Percentiles rank a stretch among this genome's conserved stretches.
These are phyloP conservation scores for Anguilla obscura DNA, from an alignment of 2,797 vertebrate species.

Conservation along the genomic window DNA sequence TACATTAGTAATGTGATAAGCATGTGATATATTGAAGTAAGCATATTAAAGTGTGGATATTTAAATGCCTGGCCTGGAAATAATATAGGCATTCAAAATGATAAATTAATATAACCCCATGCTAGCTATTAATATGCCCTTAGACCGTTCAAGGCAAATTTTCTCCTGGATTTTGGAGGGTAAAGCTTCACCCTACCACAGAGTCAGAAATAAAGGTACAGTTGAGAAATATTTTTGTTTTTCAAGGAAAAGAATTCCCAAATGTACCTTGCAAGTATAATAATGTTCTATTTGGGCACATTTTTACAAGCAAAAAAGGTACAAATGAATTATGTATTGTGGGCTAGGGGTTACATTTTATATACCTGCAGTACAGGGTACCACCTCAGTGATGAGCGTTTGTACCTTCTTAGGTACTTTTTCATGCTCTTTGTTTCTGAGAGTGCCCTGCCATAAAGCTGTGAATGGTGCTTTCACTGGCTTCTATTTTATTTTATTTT, in stretches of 20 bases:
- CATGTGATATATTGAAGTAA: background rate
- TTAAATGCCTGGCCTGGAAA: background rate
- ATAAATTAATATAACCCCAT: background rate
- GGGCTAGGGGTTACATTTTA: background rate
- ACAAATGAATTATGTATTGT: background rate
- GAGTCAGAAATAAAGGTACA: background rate
- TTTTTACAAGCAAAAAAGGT: background rate
- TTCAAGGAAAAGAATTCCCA: background rate
- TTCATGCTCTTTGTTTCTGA: background rate
- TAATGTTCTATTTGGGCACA: background rate
- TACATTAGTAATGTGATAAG: background rate
- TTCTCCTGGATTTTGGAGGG: background rate
- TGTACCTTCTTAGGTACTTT: background rate
- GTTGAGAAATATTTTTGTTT: background rate
- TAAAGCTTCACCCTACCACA: background rate
- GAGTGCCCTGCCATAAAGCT: background rate
- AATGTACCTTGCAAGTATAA: background rate
- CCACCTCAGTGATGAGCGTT: background rate
- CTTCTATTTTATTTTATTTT: background rate
- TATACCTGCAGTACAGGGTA: background rate
- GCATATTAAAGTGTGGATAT: background rate
- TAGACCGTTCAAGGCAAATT: background rate
- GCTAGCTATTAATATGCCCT: background rate
- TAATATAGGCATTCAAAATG: background rate
- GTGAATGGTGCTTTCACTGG: background rate